Evolutionary conservation across 2,888 invertebrate species (phyloP), one percentile per base, ranked within the genome.

Genomic region (Seira sanloemensis): DNA sequence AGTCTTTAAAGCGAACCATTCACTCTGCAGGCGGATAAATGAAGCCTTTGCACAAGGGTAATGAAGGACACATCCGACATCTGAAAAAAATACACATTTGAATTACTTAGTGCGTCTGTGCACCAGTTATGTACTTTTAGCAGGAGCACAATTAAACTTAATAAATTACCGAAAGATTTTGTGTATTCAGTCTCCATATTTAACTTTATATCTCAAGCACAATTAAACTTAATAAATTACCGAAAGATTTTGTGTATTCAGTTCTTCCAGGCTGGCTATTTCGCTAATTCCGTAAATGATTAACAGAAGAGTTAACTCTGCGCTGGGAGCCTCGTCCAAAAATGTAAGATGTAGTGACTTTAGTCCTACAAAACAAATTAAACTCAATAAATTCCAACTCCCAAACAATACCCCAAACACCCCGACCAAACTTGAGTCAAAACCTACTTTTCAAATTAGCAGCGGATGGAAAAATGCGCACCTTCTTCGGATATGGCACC

Each of bases 1-100:
- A 86, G 0, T 54, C 25, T 1, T 86, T 54, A 5, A 68, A n/a
- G 46, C 0, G 86, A 69, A 7, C 80, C 84, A 25, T 86, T 78
- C 0, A 86, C 37, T 2, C 26, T 37, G 24, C 83, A 84, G 7
- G 54, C 7, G 19, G 66, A 54, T 5, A 86, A 24, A 0, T 26
- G 66, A 23, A 76, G 12, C 4, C 66, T 72, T 46, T 86, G 78
- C 16, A 37, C 27, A 16, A 86, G 76, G 0, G 66, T 58, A 71
- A 86, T 75, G 9, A 86, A 71, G 1, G 79, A 75, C n/a, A 86
- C 76, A 69, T 86, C 86, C 7, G 86, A 76, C 7, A 83, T 71
- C 86, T 86, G 50, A 0, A 79, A 78, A 16, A 25, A 58, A 54
- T 25, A 27, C 24, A 24, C 12, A 69, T 12, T 25, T 67, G 16